phyloP scores from a whole-genome alignment of 2,888 invertebrate species.

The Parasteatoda lunata region DNA sequence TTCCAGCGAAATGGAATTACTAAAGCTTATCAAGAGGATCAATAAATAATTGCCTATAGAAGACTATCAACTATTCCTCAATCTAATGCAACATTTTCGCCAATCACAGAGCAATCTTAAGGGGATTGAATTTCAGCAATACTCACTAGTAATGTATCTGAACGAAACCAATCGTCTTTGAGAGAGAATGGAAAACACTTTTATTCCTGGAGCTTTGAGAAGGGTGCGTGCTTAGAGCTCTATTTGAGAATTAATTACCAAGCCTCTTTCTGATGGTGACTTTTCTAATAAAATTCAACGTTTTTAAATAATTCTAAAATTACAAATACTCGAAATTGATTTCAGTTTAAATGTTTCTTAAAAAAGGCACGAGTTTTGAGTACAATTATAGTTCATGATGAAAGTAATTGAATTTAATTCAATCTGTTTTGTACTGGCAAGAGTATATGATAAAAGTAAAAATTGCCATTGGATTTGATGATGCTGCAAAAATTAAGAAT shows the following conservation, averaged over 20 bases:
- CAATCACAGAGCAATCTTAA: conserved; percentile 18
- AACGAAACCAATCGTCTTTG: not conserved
- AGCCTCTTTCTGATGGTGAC: no score
- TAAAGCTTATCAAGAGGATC: conserved; percentile 2
- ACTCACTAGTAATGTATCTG: not conserved
- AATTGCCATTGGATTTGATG: no score
- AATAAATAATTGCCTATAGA: conserved; percentile 25
- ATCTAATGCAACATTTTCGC: conserved; percentile 15
- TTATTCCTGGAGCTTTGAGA: not conserved
- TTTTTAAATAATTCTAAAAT: no score
- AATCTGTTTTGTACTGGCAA: no score
- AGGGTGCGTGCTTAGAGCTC: conserved; percentile 9
- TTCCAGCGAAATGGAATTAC: not conserved
- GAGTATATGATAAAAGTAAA: no score
- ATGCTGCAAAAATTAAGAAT: no score
- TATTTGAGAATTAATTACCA: conserved; percentile 32
- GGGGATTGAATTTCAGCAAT: conserved; percentile 38
- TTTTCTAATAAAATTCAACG: no score
- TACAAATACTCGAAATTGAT: no score
- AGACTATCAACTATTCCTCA: conserved; percentile 27
- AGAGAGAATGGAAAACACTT: not conserved
- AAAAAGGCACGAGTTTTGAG: no score
- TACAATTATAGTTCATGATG: no score
- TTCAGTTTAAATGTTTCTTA: no score
- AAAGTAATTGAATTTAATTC: no score